phyloP scores from a whole-genome alignment of 2,113 vertebrate species.

The Urocolius indicus region DNA sequence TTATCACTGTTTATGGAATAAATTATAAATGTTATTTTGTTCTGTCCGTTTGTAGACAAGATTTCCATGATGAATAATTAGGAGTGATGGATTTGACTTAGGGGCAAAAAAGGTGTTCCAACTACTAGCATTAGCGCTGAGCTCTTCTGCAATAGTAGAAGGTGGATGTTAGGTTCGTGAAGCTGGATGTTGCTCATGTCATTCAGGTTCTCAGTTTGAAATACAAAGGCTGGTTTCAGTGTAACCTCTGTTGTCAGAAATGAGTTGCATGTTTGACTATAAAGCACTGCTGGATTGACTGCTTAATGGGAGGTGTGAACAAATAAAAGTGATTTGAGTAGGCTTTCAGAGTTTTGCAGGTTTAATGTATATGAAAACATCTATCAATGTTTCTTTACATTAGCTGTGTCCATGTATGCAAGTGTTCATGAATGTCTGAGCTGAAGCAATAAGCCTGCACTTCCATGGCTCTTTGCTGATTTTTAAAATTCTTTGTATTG shows the following conservation, averaged over 20 bases:
- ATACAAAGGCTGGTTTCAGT: neutral
- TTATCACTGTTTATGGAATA: neutral
- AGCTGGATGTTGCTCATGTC: neutral
- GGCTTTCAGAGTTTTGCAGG: neutral
- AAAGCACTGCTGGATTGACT: neutral
- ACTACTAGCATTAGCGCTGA: neutral
- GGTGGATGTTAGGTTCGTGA: neutral
- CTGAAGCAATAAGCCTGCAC: neutral
- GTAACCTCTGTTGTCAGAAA: neutral
- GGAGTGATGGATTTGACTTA: neutral
- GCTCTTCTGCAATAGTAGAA: neutral
- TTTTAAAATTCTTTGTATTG: neutral
- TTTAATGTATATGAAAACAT: neutral
- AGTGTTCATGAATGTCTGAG: neutral
- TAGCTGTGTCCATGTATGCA: neutral
- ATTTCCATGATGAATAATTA: neutral
- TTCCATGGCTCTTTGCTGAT: neutral
- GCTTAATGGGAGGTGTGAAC: neutral
- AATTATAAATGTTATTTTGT: neutral
- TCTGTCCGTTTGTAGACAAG: neutral
- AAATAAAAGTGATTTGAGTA: neutral
- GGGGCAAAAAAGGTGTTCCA: neutral
- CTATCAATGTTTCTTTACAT: neutral
- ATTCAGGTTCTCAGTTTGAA: neutral
- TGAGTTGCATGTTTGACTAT: neutral